Evolutionary conservation across 2,888 invertebrate genomes (phyloP).

Genomic region (Lycophotia porphyrea): DNA sequence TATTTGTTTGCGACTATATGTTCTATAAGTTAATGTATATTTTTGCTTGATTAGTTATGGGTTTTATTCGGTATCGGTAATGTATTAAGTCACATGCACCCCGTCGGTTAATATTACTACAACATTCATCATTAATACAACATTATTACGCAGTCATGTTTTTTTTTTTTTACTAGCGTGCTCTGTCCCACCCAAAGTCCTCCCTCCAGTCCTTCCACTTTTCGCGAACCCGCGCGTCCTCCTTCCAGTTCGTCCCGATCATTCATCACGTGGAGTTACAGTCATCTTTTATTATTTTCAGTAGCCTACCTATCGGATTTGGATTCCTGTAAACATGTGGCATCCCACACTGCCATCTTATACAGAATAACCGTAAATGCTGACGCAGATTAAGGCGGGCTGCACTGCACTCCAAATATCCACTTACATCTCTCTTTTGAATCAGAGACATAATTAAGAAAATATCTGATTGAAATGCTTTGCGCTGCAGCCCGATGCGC

Average conservation of each 20-base stretch:
- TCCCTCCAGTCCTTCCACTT: too few species aligned
- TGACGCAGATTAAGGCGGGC: neutral
- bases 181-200: too few species aligned
- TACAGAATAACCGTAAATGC: neutral
- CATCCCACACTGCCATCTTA: neutral
- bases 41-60: conserved; percentile 19
- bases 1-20: conserved; percentile 17
- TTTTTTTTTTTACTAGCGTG: too few species aligned
- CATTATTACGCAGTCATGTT: conserved; percentile 21
- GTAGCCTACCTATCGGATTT: neutral
- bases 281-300: neutral
- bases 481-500: neutral
- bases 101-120: neutral
- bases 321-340: neutral
- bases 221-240: too few species aligned
- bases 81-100: conserved; percentile 32
- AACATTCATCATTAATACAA: neutral
- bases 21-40: neutral
- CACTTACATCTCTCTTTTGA: neutral
- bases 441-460: neutral
- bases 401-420: neutral
- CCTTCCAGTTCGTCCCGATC: too few species aligned
- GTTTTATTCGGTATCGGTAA: neutral
- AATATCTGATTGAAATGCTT: neutral
- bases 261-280: too few species aligned